Evolutionary conservation across 2,888 invertebrate genomes (phyloP).

Genomic region (Apodemia duryi): DNA sequence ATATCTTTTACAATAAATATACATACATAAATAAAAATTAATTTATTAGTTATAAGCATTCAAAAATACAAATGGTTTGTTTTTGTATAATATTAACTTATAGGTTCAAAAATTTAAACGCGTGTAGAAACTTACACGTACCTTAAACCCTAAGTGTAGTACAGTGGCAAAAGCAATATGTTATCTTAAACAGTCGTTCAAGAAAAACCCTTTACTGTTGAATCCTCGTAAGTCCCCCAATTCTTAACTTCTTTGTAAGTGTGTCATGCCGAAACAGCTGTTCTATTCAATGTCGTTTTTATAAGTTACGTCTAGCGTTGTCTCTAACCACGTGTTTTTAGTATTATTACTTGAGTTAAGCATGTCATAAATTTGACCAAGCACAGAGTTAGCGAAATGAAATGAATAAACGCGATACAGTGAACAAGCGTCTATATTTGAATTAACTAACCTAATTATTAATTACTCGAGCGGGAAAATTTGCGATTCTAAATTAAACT

Average conservation of each 20-base stretch:
- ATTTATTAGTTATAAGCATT: too few species aligned
- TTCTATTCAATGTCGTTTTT: slow-evolving; percentile 58
- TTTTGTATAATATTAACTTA: too few species aligned
- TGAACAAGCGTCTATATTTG: slow-evolving; percentile 14
- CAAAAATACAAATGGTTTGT: too few species aligned
- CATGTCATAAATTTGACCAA: neutral
- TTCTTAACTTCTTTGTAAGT: slow-evolving; percentile 52
- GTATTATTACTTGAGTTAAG: slow-evolving; percentile 25
- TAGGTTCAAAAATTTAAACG: too few species aligned
- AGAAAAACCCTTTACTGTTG: neutral
- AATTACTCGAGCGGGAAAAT: slow-evolving; percentile 12
- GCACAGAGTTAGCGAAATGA: too few species aligned
- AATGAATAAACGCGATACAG: slow-evolving; percentile 7
- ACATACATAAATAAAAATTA: too few species aligned
- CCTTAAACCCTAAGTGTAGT: neutral
- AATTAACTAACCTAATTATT: slow-evolving; percentile 15
- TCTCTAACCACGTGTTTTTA: slow-evolving; percentile 57
- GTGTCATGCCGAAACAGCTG: slow-evolving; percentile 70
- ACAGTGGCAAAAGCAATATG: neutral
- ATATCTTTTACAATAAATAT: too few species aligned
- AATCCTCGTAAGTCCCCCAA: slow-evolving; percentile 44
- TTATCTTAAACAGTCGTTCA: neutral
- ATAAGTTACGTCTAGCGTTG: slow-evolving; percentile 30
- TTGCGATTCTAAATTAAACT: slow-evolving; percentile 3
- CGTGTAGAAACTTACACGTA: too few species aligned